Conservation (phyloP, 2,797 vertebrate genomes). For the Harpagifer antarcticus region DNA sequence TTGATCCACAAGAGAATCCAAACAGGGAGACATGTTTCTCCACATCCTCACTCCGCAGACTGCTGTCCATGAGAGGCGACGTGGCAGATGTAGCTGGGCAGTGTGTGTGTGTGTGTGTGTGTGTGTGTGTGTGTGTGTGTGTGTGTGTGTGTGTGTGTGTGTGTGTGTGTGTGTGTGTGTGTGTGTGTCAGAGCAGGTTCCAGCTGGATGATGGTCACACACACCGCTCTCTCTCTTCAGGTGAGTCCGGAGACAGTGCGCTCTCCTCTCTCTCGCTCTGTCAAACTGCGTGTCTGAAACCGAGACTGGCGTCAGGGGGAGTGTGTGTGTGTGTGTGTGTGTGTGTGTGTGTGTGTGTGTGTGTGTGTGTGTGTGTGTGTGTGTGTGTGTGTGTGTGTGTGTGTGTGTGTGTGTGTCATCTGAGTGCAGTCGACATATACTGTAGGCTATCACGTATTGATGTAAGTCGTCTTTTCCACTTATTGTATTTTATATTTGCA, state of each 20-base stretch:
- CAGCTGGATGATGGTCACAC: conserved; percentile 21
- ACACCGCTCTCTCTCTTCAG: conserved; percentile 37
- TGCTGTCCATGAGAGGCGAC: conserved; percentile 10
- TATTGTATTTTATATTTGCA: too few species aligned
- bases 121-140: conserved; percentile 5
- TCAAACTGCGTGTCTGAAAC: conserved; percentile 42
- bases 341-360: conserved; percentile 12
- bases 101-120: background rate
- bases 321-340: conserved; percentile 22
- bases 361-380: too few species aligned
- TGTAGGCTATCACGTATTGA: too few species aligned
- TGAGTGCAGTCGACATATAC: too few species aligned
- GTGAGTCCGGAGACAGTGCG: conserved; percentile 62
- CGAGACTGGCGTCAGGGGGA: conserved; percentile 54
- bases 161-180: background rate
- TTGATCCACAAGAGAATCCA: conserved; percentile 11
- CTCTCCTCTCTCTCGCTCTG: conserved; percentile 54
- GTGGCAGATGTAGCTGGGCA: conserved; percentile 31
- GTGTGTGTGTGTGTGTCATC: too few species aligned
- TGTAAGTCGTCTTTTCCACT: too few species aligned
- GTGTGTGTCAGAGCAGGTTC: conserved; percentile 30
- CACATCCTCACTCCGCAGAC: conserved; percentile 18
- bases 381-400: too few species aligned
- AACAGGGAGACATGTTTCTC: conserved; percentile 21
- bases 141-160: background rate